These are phyloP conservation scores for Saguinus midas DNA, from an alignment of 2,113 vertebrate species.

Conservation along the genomic window DNA sequence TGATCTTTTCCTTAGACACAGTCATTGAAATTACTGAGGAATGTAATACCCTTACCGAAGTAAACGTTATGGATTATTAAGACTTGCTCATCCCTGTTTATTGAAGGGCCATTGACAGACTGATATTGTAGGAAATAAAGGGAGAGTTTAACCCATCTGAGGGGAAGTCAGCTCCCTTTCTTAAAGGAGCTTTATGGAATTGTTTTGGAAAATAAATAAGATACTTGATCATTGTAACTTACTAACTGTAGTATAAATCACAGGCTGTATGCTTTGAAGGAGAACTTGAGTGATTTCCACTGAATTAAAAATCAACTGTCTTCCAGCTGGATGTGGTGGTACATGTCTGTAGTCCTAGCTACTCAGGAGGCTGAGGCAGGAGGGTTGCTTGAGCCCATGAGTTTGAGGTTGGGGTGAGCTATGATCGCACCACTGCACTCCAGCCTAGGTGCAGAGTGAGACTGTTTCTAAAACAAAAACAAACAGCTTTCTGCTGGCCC, in stretches of 20 bases:
- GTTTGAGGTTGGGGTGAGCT: too few species aligned
- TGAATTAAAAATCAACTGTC: neutral
- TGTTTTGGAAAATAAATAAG: neutral
- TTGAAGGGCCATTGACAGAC: neutral
- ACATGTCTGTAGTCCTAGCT: too few species aligned
- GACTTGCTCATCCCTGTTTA: neutral
- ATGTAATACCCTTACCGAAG: neutral
- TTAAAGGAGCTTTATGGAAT: neutral
- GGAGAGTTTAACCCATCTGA: neutral
- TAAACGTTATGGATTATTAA: conserved; percentile 3
- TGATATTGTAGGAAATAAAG: neutral
- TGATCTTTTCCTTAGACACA: conserved; percentile 21
- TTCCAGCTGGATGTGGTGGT: too few species aligned
- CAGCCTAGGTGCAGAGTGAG: too few species aligned
- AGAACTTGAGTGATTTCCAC: neutral
- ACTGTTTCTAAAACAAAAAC: too few species aligned
- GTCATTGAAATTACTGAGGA: neutral
- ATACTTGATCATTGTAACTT: neutral
- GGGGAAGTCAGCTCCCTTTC: neutral
- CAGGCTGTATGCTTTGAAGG: neutral
- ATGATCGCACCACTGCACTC: too few species aligned
- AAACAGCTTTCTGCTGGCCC: neutral
- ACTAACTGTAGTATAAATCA: neutral
- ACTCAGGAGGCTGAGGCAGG: too few species aligned
- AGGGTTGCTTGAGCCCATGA: too few species aligned